Conservation (phyloP, 92 coral and sea anemone genomes). For the Siderastrea siderea region DNA sequence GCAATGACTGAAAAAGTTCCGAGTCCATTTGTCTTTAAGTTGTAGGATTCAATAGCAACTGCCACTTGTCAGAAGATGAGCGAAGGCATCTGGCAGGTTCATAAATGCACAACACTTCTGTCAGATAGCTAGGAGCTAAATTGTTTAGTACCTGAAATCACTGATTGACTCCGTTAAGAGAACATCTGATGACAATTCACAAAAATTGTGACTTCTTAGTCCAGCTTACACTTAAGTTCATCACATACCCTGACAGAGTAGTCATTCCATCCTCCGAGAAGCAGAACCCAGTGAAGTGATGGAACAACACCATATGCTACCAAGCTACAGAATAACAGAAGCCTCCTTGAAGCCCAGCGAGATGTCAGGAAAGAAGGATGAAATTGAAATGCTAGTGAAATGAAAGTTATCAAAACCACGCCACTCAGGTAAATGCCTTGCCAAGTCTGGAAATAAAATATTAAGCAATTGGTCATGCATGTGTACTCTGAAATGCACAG, state of each 20-base stretch:
- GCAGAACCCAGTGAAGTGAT: slow-evolving; percentile 87
- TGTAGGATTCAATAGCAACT: too few species aligned
- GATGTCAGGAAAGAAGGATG: slow-evolving; percentile 93
- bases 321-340: slow-evolving; percentile 82
- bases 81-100: too few species aligned
- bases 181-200: too few species aligned
- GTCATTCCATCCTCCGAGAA: slow-evolving; percentile 86
- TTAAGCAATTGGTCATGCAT: not conserved
- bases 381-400: slow-evolving; percentile 84
- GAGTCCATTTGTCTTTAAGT: too few species aligned
- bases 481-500: not conserved
- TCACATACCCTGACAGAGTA: slow-evolving; percentile 80
- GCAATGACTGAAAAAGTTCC: too few species aligned
- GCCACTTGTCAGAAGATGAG: too few species aligned
- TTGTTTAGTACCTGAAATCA: too few species aligned
- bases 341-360: slow-evolving; percentile 85
- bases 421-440: slow-evolving; percentile 83
- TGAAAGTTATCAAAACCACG: slow-evolving; percentile 73
- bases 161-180: too few species aligned
- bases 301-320: slow-evolving; percentile 93
- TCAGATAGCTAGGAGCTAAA: too few species aligned
- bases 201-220: not conserved
- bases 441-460: slow-evolving; percentile 61
- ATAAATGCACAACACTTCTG: too few species aligned
- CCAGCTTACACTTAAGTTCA: not conserved